A percentile compares a stretch with the other conserved stretches of the same genome.
Conservation (phyloP, 2,888 invertebrate genomes). For the Rhagium mordax region DNA sequence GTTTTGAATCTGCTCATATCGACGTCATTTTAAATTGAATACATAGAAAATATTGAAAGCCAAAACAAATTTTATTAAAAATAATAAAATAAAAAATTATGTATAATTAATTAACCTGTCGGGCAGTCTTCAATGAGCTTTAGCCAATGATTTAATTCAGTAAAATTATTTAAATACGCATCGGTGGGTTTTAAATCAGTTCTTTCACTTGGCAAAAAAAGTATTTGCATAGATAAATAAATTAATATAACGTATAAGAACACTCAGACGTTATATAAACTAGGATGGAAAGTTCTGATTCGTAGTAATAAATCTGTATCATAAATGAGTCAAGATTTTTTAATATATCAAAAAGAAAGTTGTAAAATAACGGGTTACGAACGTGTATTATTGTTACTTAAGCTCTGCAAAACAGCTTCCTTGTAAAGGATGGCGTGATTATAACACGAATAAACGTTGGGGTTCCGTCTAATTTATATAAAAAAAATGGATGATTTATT, state of each 20-base stretch:
- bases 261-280: background rate
- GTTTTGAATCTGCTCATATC: too few relatives aligned
- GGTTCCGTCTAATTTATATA: too few relatives aligned
- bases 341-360: constrained; percentile 4
- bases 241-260: background rate
- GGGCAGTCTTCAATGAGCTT: too few relatives aligned
- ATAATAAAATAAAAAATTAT: too few relatives aligned
- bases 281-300: constrained; percentile 5
- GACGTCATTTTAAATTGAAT: too few relatives aligned
- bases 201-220: background rate
- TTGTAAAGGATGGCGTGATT: too few relatives aligned
- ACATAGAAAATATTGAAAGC: too few relatives aligned
- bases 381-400: background rate
- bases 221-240: background rate
- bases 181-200: background rate
- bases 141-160: background rate
- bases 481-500: too few relatives aligned
- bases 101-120: too few relatives aligned
- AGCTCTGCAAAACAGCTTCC: background rate
- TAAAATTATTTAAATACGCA: background rate
- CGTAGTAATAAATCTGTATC: background rate
- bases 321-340: background rate
- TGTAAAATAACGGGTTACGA: background rate
- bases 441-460: too few relatives aligned
- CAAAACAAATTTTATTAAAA: too few relatives aligned